Base-by-base conservation (phyloP, 2,113 vertebrate species). In the Oceanites oceanicus region DNA sequence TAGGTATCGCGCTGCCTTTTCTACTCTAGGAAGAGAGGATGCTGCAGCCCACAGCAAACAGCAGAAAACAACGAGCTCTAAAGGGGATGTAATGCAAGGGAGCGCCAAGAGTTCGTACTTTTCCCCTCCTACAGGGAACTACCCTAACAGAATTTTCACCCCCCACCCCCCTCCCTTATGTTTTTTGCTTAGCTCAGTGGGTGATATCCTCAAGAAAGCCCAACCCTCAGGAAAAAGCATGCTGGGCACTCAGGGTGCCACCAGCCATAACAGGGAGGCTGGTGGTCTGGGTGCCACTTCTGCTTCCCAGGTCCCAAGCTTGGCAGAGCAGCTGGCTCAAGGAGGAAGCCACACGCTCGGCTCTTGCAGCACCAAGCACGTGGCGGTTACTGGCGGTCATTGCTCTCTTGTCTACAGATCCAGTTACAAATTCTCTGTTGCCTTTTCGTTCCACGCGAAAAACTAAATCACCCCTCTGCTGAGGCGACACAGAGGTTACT, bases 361-460 rank as follows among this genome's bases (percentile, higher is more conserved):
- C 61, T 65, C 84, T 13, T 15, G 80, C 73, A 1, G 67, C 87
- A 71, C 1, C 26, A 59, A 82, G 89, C 15, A 11, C 9, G 14
- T 27, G 1, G 67, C 71, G 98, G 98, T 98, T 98, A 98, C 97
- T 97, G 44, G 53, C 93, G 98, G 98, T 98, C 98, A 96, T 61
- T 96, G 97, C 97, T 97, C 98, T 94, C 92, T 95, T 50, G 70
- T 93, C 87, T 86, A 94, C 94, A 74, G 97, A 94, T 98, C 97
- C 6, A 68, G 97, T 98, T 98, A 98, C 98, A 93, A 95, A 95
- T 96, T 96, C 86, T 96, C 97, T 40, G 59, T 40, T 29, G 77
- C 96, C 95, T 90, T 89, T 97, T 96, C 94, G 96, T 96, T 97
- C 83, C 77, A 85, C 80, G 13, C 11, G 70, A 88, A 96, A 90